Conservation (phyloP, 2,113 vertebrate genomes). For the Macaca nemestrina region DNA sequence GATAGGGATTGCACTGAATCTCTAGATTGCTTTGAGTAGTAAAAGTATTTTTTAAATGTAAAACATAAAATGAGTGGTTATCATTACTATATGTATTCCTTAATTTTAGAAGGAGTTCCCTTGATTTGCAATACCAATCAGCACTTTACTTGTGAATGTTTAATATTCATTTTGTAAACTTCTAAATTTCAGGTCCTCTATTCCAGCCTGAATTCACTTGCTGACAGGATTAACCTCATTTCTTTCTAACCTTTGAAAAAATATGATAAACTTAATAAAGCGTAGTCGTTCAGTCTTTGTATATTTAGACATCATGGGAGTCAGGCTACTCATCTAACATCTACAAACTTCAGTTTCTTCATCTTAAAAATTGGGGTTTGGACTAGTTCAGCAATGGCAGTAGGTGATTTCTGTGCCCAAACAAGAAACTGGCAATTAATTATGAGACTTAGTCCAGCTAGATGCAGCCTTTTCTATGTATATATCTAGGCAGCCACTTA, state of each 20-base stretch:
- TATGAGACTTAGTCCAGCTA: not conserved
- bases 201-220: constrained; percentile 16
- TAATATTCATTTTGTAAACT: not conserved
- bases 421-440: not conserved
- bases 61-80: not conserved
- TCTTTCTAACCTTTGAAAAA: not conserved
- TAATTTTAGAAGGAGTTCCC: not conserved
- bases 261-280: not conserved
- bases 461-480: not conserved
- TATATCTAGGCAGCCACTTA: not conserved
- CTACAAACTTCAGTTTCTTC: not conserved
- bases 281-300: not conserved
- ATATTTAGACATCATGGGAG: not conserved
- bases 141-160: not conserved
- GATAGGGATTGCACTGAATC: too few species aligned
- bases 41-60: not conserved
- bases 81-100: not conserved
- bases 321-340: not conserved
- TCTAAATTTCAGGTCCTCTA: not conserved
- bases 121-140: not conserved
- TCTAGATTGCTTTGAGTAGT: too few species aligned
- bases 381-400: not conserved
- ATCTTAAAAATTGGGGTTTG: not conserved
- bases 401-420: not conserved
- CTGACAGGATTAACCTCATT: not conserved